Base-by-base conservation (phyloP, 2,797 vertebrate genomes). In the Zenarchopterus dispar region DNA sequence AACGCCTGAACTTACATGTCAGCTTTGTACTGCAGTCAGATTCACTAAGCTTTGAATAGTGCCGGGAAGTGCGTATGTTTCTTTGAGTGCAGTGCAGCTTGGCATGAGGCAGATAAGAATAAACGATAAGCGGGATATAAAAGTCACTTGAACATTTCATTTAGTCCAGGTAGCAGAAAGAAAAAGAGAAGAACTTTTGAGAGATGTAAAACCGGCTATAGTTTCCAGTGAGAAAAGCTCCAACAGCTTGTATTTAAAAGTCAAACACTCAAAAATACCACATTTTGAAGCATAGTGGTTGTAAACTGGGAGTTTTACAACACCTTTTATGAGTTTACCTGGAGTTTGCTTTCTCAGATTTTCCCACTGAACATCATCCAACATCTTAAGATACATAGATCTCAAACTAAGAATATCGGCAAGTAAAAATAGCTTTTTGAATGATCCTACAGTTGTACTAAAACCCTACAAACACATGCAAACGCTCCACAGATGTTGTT, bases 1-100 rank as follows among this genome's bases (percentile, higher is more conserved):
- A 85, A 85, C 89, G 89, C 89, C 84, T 78, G 73, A 84, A 75
- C 85, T 84, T 81, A 67, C 83, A 73, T 89, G 76, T 88, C 84
- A 85, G 77, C 75, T 64, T 63, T 42, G 57, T 56, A 72, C 73
- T 73, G 67, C 79, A 90, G 87, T 93, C 92, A 88, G 67, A 81
- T 82, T 73, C 67, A 73, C 82, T 93, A 80, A 89, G 76, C 75
- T 78, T 76, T 74, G 73, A 89, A 82, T 47, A 33, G 50, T 78
- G 78, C 86, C 73, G 19, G 54, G 56, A 72, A 89, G 70, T 73
- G 21, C 63, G 67, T 67, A 73, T 24, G 65, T 70, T 5, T 63
- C 58, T 82, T 84, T 89, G 84, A 90, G 72, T 68, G 51, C 75
- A 48, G 88, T 84, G 62, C 56, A 77, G 70, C 45, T 46, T 89